These are phyloP conservation scores for Drosophila varians DNA, from an alignment of 1,140 invertebrate genomes.

Conservation along the genomic window DNA sequence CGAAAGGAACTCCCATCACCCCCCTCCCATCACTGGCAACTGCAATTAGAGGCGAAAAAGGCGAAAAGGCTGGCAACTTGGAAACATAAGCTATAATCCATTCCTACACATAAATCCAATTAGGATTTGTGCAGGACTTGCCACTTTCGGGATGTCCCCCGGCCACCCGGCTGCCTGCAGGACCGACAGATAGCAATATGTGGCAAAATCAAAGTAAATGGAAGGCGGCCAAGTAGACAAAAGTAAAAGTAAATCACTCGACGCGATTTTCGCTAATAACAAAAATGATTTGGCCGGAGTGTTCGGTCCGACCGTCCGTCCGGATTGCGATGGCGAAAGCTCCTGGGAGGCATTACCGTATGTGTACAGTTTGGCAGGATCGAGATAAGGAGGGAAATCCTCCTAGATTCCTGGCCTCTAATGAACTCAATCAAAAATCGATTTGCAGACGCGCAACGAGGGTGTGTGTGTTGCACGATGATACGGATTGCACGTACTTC, in stretches of 20 bases:
- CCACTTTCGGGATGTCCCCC: constrained; percentile 29
- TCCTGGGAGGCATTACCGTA: constrained; percentile 70
- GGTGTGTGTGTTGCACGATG: neutral
- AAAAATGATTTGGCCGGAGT: constrained; percentile 75
- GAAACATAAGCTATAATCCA: constrained; percentile 73
- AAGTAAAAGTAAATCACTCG: constrained; percentile 81
- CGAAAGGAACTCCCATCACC: neutral
- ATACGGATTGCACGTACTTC: constrained; percentile 39
- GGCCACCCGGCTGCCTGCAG: constrained; percentile 38
- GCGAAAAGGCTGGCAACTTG: constrained; percentile 39
- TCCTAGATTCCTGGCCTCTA: constrained; percentile 50
- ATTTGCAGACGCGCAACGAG: constrained; percentile 56
- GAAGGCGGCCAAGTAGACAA: constrained; percentile 54
- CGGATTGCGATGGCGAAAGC: no score
- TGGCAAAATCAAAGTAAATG: constrained; percentile 65
- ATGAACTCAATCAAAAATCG: constrained; percentile 84
- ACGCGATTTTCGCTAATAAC: constrained; percentile 80
- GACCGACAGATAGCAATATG: constrained; percentile 57
- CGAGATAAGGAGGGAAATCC: constrained; percentile 37
- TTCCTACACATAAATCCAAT: constrained; percentile 82
- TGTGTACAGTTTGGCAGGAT: constrained; percentile 21
- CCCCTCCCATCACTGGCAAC: constrained; percentile 25
- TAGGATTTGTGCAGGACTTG: constrained; percentile 70
- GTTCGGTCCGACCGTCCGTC: no score
- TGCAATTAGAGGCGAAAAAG: constrained; percentile 62